A percentile compares a stretch with the other conserved stretches of the same genome.
phyloP scores from a whole-genome alignment of 1,140 invertebrate genomes.

The Wasmannia auropunctata region DNA sequence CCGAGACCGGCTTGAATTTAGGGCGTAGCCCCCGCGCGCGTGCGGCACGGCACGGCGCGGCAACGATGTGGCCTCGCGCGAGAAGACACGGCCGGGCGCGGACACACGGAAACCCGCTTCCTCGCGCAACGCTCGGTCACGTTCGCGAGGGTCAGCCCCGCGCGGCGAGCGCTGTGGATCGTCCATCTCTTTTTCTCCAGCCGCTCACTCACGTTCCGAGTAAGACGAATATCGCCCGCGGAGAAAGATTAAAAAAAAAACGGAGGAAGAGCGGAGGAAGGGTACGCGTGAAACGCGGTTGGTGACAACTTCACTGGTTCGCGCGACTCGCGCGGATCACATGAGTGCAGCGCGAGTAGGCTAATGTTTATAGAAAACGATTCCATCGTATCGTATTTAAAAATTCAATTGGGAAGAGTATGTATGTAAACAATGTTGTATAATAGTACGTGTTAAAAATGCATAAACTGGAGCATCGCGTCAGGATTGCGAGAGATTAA shows the following conservation, averaged over 20 bases:
- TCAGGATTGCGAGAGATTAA: not conserved
- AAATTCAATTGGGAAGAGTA: too few relatives aligned
- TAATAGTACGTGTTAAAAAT: not conserved
- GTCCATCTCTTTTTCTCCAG: not conserved
- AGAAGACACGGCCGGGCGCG: not conserved
- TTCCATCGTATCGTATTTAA: too few relatives aligned
- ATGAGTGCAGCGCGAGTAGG: not conserved
- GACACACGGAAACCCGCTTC: constrained; percentile 38
- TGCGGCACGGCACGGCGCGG: not conserved
- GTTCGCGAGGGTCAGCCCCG: not conserved
- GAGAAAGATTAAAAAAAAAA: not conserved
- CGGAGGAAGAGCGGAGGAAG: not conserved
- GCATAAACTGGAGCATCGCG: not conserved
- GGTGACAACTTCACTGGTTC: not conserved
- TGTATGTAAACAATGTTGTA: not conserved
- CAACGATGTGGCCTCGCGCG: constrained; percentile 24
- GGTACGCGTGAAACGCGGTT: not conserved
- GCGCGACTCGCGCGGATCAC: not conserved
- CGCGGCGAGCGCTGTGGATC: not conserved
- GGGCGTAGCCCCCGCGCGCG: constrained; percentile 49
- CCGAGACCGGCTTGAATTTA: constrained; percentile 48
- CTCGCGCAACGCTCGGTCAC: constrained; percentile 9
- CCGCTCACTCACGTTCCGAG: not conserved
- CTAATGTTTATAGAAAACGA: not conserved
- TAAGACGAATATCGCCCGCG: not conserved